Base-by-base conservation (phyloP, 2,797 vertebrate genomes). In the Leuciscus waleckii region DNA sequence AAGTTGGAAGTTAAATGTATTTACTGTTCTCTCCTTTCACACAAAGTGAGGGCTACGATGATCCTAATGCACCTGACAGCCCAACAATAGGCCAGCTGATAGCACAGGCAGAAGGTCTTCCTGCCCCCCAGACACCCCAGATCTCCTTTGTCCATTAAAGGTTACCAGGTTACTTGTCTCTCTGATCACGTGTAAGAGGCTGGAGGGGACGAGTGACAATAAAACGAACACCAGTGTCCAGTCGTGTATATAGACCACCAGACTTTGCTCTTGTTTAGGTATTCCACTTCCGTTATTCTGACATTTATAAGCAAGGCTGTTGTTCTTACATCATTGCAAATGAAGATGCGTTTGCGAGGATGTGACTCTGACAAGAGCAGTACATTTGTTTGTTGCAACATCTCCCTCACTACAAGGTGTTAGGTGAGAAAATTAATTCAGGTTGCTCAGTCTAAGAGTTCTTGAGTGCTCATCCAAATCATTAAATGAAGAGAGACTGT, bases 141-240 rank as follows among this genome's bases (percentile, higher is more conserved):
- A 29, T 86, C 82, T 88, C 82, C 76, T 79, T 85, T 54, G 79
- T 89, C 89, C 89, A 91, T 91, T 91, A 91, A 29, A 29, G 29
- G 29, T 29, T 29, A 88, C 71, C 77, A 71, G 84, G 85, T 56
- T 85, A 79, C 54, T 86, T 70, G 79, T 88, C 82, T 92, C 79
- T 91, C 87, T 89, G 90, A 93, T 79, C 75, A 90, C 84, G 89
- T 89, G 83, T 90, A 90, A 54, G 90, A 88, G 91, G 88, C 86
- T 90, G 37, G 68, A 83, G 61, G 21, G 70, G 61, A 84, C 73
- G 54, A 73, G 61, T 68, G 85, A 82, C 35, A 51, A 69, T 43
- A 77, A 77, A 78, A 84, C 2, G 19, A 23, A 84, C 61, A 84
- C 63, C 46, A 75, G 41, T 84, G 87, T 88, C 89, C 90, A 86